Evolutionary conservation across 2,113 vertebrate genomes (phyloP).

Genomic region (Brevimyrus niger): DNA sequence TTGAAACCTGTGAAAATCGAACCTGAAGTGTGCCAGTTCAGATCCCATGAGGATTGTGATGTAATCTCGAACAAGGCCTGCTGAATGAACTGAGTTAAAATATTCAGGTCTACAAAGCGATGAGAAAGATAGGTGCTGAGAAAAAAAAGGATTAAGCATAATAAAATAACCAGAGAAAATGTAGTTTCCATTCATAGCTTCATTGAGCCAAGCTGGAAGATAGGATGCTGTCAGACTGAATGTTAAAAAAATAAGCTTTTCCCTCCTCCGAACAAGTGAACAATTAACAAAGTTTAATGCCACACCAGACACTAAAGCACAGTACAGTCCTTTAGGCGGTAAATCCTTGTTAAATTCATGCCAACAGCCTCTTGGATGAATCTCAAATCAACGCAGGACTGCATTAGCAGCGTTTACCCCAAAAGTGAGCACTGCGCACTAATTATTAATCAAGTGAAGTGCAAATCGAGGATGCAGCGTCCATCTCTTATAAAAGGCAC

Average conservation of each 20-base stretch:
- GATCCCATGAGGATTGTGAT: neutral
- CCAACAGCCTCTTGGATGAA: neutral
- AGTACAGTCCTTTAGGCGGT: neutral
- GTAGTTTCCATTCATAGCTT: neutral
- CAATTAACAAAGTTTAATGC: neutral
- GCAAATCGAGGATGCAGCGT: neutral
- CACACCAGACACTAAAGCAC: neutral
- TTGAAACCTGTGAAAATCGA: neutral
- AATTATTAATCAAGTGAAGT: neutral
- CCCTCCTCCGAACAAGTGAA: neutral
- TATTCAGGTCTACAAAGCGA: neutral
- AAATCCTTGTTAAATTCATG: neutral
- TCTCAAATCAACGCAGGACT: neutral
- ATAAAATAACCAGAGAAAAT: neutral
- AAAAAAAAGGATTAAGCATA: neutral
- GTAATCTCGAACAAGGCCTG: neutral
- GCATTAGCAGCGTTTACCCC: neutral
- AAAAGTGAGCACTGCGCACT: neutral
- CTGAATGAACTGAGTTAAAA: neutral
- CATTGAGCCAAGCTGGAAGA: neutral
- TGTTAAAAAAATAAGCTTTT: neutral
- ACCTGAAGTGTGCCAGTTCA: neutral
- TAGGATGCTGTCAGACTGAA: neutral
- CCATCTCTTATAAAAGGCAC: neutral
- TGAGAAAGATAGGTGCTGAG: neutral